Evolutionary conservation across 2,113 vertebrate genomes (phyloP).

Genomic region (Mormyrus iriodes): DNA sequence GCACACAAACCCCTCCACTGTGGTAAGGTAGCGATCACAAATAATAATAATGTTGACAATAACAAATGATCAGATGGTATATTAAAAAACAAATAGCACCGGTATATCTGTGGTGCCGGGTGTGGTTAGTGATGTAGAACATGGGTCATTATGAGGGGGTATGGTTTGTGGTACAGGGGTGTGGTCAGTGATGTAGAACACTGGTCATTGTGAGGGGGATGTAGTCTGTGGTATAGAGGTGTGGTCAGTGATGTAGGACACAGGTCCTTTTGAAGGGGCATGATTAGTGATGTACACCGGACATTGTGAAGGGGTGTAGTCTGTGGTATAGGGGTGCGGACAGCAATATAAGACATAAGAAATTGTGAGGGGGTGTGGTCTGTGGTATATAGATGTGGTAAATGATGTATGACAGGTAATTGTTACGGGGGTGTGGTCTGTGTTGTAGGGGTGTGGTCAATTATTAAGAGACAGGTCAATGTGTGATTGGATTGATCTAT

Average conservation of each 20-base stretch:
- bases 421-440: neutral
- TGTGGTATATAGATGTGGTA: neutral
- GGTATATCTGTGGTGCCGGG: neutral
- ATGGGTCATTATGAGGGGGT: neutral
- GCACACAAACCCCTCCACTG: neutral
- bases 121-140: neutral
- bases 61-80: neutral
- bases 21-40: neutral
- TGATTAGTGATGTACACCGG: neutral
- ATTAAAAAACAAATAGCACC: neutral
- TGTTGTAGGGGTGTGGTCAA: neutral
- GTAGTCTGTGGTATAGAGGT: neutral
- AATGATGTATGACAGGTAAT: neutral
- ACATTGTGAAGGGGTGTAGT: neutral
- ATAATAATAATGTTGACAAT: neutral
- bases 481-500: neutral
- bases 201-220: neutral
- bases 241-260: neutral
- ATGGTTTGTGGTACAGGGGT: neutral
- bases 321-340: neutral
- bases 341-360: no score
- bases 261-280: neutral
- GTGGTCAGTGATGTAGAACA: neutral
- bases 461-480: neutral
- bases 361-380: neutral